Evolutionary conservation across 1,140 invertebrate species (phyloP), one percentile per base, ranked within the genome.

Genomic region (Conus betulinus): DNA sequence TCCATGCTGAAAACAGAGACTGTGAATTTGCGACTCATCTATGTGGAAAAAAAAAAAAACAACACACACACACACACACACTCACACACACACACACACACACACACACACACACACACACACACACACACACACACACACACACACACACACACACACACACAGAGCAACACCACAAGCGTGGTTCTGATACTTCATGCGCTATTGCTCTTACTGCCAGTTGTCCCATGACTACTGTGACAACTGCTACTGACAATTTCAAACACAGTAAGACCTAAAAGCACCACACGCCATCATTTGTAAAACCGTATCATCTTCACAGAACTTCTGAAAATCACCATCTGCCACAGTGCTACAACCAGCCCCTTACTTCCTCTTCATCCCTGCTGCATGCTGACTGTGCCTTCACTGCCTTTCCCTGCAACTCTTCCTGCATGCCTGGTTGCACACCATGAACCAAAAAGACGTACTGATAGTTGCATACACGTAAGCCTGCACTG

Each of bases 401-500:
- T 25, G 93, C 91, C 52, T 51, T 55, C 74, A 91, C 27, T 60
- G 90, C 90, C 84, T 91, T 91, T 8, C 83, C 83, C 52, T 90
- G 87, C 63, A 93, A 63, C 1, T 82, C 89, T 17, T 67, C 53
- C 17, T 94, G 93, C 53, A 83, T 60, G 13, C 90, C 55, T 39
- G 86, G 51, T 15, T 89, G 55, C 1, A 94, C 90, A 79, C 90
- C 88, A 86, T 94, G 93, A 52, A 92, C 88, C 13, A 93, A 90
- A 57, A 94, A 88, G 7, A 94, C 76, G 79, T 94, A 94, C 6
- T 90, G 60, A 90, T 87, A 93, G 86, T 94, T 94, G 88, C 93
- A 94, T 15, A 92, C 55, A 39, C 91, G 88, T 88, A 93, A 90
- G 7, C 92, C 91, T 39, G 74, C n/a, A 60, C 88, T 88, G 74